These are phyloP conservation scores for Zenarchopterus dispar DNA, from an alignment of 2,797 vertebrate species.

Conservation along the genomic window DNA sequence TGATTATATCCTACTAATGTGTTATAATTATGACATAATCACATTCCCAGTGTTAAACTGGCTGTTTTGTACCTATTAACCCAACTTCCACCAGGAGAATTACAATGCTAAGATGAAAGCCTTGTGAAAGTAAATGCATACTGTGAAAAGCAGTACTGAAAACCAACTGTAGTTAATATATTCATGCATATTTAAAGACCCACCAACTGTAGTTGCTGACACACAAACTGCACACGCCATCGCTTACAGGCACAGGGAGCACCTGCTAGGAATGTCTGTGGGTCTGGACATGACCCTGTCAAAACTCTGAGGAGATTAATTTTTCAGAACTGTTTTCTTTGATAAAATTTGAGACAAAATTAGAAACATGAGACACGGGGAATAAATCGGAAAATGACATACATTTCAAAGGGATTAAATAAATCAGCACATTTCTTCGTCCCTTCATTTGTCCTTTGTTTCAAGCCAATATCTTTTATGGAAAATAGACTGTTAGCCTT, in stretches of 20 bases:
- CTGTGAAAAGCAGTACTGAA: slow-evolving; percentile 16
- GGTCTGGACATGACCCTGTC: slow-evolving; percentile 74
- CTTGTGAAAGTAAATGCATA: slow-evolving; percentile 16
- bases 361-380: slow-evolving; percentile 52
- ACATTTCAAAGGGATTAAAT: slow-evolving; percentile 76
- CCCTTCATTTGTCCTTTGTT: slow-evolving; percentile 74
- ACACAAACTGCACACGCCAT: slow-evolving; percentile 16
- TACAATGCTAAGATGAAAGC: slow-evolving; percentile 6
- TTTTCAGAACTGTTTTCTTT: slow-evolving; percentile 72
- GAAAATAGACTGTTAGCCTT: slow-evolving; percentile 38
- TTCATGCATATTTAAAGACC: slow-evolving; percentile 39
- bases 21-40: not conserved
- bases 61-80: not conserved
- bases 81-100: slow-evolving; percentile 5
- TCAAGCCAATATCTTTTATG: slow-evolving; percentile 53
- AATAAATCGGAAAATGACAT: slow-evolving; percentile 71
- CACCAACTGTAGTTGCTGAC: slow-evolving; percentile 18
- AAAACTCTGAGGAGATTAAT: slow-evolving; percentile 76
- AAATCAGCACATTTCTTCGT: slow-evolving; percentile 70
- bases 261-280: slow-evolving; percentile 71
- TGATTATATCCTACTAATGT: slow-evolving; percentile 3
- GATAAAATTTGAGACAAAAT: slow-evolving; percentile 72
- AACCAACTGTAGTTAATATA: slow-evolving; percentile 17
- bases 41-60: not conserved
- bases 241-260: slow-evolving; percentile 33